Evolutionary conservation across 2,797 vertebrate genomes (phyloP), one percentile per base, ranked within the genome.

Genomic region (Melanotaenia trifasciata): DNA sequence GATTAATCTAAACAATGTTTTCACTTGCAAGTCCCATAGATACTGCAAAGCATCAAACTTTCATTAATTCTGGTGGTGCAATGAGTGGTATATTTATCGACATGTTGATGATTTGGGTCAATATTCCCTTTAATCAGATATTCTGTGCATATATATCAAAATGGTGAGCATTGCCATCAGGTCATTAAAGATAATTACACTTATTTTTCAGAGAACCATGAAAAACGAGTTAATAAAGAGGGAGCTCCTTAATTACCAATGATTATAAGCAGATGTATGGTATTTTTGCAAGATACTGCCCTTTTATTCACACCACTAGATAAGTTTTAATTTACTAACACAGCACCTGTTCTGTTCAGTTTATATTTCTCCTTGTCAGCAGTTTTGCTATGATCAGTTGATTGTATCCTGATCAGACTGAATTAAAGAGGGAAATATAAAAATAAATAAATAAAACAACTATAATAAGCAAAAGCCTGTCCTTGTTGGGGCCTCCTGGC

Each of bases 351-450:
- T 50, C 51, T 47, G 9, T 33, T 58, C 5, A 43, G 47, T 53
- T 33, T 1, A 61, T 72, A 28, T 14, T 3, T 47, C 59, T 71
- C 18, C 56, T 67, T 0, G 2, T 70, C 60, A 74, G 50, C 58
- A 54, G 14, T 63, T 66, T 69, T 24, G 12, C 28, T 51, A 4
- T 45, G 30, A 77, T 78, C 53, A 54, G 6, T 33, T 50, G 16
- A 67, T 58, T 32, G 13, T 22, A 54, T 57, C 36, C n/a, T 60
- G 38, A 67, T 67, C 54, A 67, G 62, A 65, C 58, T 62, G 30
- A 50, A 14, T 33, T n/a, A 45, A 18, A 16, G 16, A 45, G 5
- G 18, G 14, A 45, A 45, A 45, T 20, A 30, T 30, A 30, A 30
- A 30, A 45, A 43, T 38, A 38, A 38, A 38, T 13, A 38, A 12